phyloP scores from a whole-genome alignment of 1,140 invertebrate species.

The Cheumatopsyche charites region DNA sequence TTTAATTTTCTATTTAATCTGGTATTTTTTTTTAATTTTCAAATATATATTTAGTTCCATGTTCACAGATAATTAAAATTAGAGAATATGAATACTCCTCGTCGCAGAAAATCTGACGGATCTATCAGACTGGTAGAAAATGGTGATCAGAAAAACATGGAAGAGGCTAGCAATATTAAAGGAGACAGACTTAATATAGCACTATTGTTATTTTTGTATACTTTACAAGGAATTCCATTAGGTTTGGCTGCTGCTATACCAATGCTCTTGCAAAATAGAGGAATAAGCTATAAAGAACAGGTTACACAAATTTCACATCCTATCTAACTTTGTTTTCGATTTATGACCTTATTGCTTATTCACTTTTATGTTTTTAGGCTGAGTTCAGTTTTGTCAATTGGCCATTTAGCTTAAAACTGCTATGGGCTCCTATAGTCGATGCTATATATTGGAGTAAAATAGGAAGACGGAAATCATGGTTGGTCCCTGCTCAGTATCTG shows the following conservation, averaged over 20 bases:
- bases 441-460: constrained; percentile 82
- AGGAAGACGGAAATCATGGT: constrained; percentile 96
- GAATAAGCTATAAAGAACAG: constrained; percentile 85
- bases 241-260: constrained; percentile 93
- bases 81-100: constrained; percentile 43
- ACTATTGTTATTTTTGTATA: constrained; percentile 89
- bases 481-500: constrained; percentile 88
- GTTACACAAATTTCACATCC: constrained; percentile 45
- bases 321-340: too few relatives aligned
- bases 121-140: constrained; percentile 52
- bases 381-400: constrained; percentile 97
- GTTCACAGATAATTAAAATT: constrained; percentile 25
- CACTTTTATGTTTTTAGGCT: constrained; percentile 70
- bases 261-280: constrained; percentile 90
- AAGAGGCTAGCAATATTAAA: constrained; percentile 64
- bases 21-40: constrained; percentile 1
- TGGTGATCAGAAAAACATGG: constrained; percentile 51
- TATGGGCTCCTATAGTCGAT: constrained; percentile 99
- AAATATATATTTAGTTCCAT: too few relatives aligned
- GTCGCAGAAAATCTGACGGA: constrained; percentile 36
- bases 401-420: constrained; percentile 96
- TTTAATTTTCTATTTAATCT: too few relatives aligned
- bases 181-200: constrained; percentile 81
- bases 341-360: too few relatives aligned
- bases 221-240: constrained; percentile 95